Percentiles rank a stretch among this genome's conserved stretches.
These are phyloP conservation scores for Saccopteryx bilineata DNA, from an alignment of 2,113 vertebrate genomes.

Conservation along the genomic window DNA sequence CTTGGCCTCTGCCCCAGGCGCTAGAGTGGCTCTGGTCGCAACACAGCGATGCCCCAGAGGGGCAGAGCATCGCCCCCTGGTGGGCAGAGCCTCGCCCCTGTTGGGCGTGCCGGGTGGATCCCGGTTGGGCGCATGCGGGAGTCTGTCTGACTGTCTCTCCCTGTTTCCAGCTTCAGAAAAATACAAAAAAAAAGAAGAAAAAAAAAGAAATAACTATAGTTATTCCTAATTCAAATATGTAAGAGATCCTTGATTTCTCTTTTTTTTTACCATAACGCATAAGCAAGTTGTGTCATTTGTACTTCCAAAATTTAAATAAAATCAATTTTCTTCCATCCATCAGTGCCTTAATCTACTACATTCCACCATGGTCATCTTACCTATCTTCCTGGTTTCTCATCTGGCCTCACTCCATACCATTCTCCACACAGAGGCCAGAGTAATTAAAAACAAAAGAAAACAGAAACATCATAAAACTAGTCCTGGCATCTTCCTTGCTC, in stretches of 20 bases:
- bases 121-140: too few species aligned
- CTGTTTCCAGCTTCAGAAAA: too few species aligned
- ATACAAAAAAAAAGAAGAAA: too few species aligned
- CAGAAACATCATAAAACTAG: not conserved
- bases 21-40: too few species aligned
- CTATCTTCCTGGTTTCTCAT: not conserved
- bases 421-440: not conserved
- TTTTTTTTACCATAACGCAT: not conserved
- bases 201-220: slow-evolving; percentile 16
- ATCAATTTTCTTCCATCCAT: not conserved
- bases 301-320: not conserved
- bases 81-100: too few species aligned
- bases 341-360: not conserved
- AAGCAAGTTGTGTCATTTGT: not conserved
- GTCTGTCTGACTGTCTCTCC: too few species aligned
- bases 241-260: not conserved
- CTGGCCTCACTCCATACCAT: not conserved
- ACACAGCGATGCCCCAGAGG: too few species aligned
- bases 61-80: too few species aligned
- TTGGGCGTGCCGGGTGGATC: too few species aligned
- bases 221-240: not conserved
- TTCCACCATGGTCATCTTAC: not conserved
- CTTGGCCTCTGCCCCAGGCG: too few species aligned
- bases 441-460: slow-evolving; percentile 30
- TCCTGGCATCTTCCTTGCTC: not conserved